Conservation (phyloP, 2,888 invertebrate genomes). For the Drosophila neotestacea region DNA sequence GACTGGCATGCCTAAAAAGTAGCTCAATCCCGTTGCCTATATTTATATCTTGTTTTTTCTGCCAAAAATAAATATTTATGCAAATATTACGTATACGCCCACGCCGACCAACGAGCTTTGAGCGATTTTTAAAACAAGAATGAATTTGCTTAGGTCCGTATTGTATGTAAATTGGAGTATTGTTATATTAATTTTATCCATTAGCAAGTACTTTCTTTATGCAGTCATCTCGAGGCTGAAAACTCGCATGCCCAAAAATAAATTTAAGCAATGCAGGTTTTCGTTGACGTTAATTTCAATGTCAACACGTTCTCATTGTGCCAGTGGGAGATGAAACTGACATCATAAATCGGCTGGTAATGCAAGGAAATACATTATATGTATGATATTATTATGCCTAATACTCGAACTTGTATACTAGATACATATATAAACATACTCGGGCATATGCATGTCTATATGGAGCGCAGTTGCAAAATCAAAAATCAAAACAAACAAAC, state of each 20-base stretch:
- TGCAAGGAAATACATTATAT: constrained; percentile 25
- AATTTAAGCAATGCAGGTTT: constrained; percentile 27
- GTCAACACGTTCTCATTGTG: constrained; percentile 49
- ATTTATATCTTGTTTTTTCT: background rate
- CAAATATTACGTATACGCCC: constrained; percentile 50
- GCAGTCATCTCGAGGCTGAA: background rate
- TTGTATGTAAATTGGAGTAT: background rate
- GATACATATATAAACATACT: background rate
- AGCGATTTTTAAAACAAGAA: background rate
- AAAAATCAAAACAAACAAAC: constrained; percentile 52
- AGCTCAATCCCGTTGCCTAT: constrained; percentile 18
- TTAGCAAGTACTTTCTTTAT: constrained; percentile 18
- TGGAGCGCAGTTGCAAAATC: constrained; percentile 47
- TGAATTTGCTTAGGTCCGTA: background rate
- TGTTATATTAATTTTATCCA: background rate
- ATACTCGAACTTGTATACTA: background rate
- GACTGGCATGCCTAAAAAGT: constrained; percentile 57
- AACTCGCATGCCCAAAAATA: constrained; percentile 35
- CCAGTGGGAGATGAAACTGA: constrained; percentile 54
- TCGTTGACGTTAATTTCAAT: constrained; percentile 51
- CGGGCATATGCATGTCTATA: background rate
- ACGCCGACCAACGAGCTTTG: constrained; percentile 13
- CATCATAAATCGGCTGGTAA: constrained; percentile 55
- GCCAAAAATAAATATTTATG: constrained; percentile 22
- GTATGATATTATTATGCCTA: constrained; percentile 1